Evolutionary conservation across 2,797 vertebrate genomes (phyloP).

Genomic region (Gymnoscopelus microlampas): DNA sequence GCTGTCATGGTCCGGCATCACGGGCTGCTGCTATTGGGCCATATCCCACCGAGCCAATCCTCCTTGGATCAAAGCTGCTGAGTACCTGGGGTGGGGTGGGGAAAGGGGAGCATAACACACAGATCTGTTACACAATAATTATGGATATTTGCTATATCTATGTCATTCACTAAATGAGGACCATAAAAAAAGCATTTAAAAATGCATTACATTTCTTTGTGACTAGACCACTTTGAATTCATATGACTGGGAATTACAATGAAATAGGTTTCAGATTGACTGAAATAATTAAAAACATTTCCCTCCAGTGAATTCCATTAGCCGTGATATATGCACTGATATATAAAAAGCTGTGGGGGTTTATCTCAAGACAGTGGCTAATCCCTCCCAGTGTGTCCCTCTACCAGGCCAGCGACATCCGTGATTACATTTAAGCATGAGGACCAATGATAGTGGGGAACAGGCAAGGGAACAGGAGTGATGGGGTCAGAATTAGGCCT

Average conservation of each 20-base stretch:
- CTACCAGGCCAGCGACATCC: constrained; percentile 67
- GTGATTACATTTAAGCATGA: constrained; percentile 82
- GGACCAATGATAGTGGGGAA: constrained; percentile 66
- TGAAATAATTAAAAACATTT: constrained; percentile 24
- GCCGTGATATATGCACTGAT: neutral
- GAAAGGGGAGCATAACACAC: constrained; percentile 84
- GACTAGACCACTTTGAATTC: constrained; percentile 77
- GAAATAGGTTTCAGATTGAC: neutral
- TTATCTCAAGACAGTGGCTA: constrained; percentile 82
- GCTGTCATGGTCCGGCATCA: constrained; percentile 99
- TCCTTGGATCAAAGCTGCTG: constrained; percentile 91
- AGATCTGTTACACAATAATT: constrained; percentile 88
- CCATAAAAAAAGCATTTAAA: neutral
- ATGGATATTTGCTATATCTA: constrained; percentile 29
- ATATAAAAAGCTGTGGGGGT: constrained; percentile 79
- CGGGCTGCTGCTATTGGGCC: constrained; percentile 97
- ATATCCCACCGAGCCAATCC: constrained; percentile 96
- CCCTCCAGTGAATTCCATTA: constrained; percentile 19
- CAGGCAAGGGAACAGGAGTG: constrained; percentile 61
- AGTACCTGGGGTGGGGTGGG: constrained; percentile 82
- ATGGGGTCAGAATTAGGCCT: constrained; percentile 84
- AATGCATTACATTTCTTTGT: neutral
- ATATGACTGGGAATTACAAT: constrained; percentile 12
- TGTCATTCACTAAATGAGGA: constrained; percentile 10
- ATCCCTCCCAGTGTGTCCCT: constrained; percentile 74